Percentiles rank a stretch among this genome's conserved stretches.
phyloP scores from a whole-genome alignment of 2,797 vertebrate genomes.

The Gallinago nigripennis region DNA sequence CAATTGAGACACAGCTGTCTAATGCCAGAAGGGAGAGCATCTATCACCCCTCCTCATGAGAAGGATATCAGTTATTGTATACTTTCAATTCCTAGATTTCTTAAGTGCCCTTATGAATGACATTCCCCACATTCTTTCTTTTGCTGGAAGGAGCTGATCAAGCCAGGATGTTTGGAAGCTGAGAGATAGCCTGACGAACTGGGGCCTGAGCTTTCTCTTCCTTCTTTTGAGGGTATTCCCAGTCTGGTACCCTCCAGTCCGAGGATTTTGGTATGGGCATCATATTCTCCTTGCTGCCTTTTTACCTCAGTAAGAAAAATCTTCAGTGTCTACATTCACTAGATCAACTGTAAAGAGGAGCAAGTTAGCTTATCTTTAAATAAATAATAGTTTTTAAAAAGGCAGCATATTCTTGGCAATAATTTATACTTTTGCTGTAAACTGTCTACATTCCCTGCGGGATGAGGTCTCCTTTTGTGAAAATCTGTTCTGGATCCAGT shows the following conservation, averaged over 20 bases:
- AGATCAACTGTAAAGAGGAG: background rate
- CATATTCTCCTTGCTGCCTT: background rate
- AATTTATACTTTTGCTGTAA: slow-evolving; percentile 35
- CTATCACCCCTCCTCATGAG: background rate
- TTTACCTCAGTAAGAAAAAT: background rate
- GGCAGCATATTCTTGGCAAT: slow-evolving; percentile 24
- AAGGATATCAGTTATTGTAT: background rate
- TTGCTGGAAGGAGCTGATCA: background rate
- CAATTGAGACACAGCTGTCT: rapidly evolving
- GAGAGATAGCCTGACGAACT: background rate
- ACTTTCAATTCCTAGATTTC: background rate
- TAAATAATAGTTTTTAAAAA: background rate
- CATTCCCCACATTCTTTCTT: slow-evolving; percentile 38
- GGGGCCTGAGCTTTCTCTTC: background rate
- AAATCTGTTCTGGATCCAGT: slow-evolving; percentile 32
- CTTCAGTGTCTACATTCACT: background rate
- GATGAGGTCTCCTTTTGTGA: slow-evolving; percentile 42
- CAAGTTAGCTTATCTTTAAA: slow-evolving; percentile 2
- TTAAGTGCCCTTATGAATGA: slow-evolving; percentile 7
- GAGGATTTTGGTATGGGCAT: background rate
- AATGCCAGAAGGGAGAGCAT: background rate
- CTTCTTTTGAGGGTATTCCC: background rate
- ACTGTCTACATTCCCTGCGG: slow-evolving; percentile 31
- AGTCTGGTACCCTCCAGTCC: rapidly evolving
- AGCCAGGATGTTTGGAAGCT: background rate